These are phyloP conservation scores for Pyrochroa serraticornis DNA, from an alignment of 2,888 invertebrate species.

Conservation along the genomic window DNA sequence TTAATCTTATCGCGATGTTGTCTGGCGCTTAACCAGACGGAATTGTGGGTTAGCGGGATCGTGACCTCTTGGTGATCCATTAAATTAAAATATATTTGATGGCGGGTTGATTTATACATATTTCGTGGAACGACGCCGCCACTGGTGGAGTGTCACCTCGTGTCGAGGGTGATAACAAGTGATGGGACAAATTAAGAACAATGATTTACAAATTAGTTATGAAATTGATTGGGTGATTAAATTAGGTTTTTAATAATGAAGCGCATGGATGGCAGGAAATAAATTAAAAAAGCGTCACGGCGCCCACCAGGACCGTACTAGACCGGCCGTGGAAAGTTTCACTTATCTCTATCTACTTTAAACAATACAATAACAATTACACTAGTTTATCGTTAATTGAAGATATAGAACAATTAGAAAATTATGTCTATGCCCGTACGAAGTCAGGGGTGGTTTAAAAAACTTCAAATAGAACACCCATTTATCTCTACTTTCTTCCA, in stretches of 20 bases:
- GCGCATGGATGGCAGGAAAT: constrained; percentile 16
- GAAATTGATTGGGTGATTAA: constrained; percentile 16
- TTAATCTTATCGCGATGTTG: constrained; percentile 11
- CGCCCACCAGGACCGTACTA: neutral
- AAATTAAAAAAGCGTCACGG: constrained; percentile 24
- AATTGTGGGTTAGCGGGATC: constrained; percentile 23
- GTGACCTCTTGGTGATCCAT: constrained; percentile 20
- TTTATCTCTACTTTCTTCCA: too few relatives aligned
- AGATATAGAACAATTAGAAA: too few relatives aligned
- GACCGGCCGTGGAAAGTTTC: too few relatives aligned
- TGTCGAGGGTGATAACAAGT: neutral
- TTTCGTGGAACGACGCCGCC: constrained; percentile 3
- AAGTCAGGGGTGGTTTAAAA: too few relatives aligned
- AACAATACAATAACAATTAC: too few relatives aligned
- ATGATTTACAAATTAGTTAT: constrained; percentile 21
- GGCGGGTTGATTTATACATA: constrained; percentile 15
- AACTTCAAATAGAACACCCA: too few relatives aligned
- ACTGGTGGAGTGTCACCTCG: constrained; percentile 8
- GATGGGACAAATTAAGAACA: constrained; percentile 18
- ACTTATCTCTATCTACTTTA: too few relatives aligned
- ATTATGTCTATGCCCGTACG: too few relatives aligned
- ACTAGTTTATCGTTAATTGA: too few relatives aligned
- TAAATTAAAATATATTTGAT: constrained; percentile 15
- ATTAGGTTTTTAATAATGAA: constrained; percentile 15
- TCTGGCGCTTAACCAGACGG: constrained; percentile 7